These are phyloP conservation scores for Cossypha niveicapilla DNA, from an alignment of 2,797 vertebrate species.

Conservation along the genomic window DNA sequence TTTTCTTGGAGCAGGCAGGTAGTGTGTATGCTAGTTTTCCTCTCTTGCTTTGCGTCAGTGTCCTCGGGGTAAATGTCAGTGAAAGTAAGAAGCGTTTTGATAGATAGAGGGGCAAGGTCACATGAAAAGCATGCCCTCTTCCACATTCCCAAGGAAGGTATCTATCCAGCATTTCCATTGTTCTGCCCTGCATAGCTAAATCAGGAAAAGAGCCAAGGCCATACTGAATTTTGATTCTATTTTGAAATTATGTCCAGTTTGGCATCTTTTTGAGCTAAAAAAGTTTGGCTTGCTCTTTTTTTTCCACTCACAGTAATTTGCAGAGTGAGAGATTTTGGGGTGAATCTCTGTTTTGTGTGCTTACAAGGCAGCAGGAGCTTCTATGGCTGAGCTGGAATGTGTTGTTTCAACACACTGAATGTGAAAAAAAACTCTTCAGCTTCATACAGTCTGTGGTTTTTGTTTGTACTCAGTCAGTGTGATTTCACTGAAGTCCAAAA, in stretches of 20 bases:
- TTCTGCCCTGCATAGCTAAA: not conserved
- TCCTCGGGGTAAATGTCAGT: conserved; percentile 17
- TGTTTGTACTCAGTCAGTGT: conserved; percentile 58
- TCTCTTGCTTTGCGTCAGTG: not conserved
- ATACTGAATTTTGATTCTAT: not conserved
- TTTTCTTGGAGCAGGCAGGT: not conserved
- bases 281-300: not conserved
- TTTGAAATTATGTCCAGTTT: not conserved
- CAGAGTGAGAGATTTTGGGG: not conserved
- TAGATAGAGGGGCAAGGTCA: conserved; percentile 22
- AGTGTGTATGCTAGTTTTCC: not conserved
- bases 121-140: not conserved
- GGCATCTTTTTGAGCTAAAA: not conserved
- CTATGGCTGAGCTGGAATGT: conserved; percentile 32
- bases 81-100: conserved; percentile 35
- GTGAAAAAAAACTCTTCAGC: conserved; percentile 7
- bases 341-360: conserved; percentile 11
- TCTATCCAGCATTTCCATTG: not conserved
- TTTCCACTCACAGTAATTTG: not conserved
- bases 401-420: conserved; percentile 55
- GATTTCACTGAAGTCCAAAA: conserved; percentile 45
- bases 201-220: not conserved
- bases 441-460: conserved; percentile 26
- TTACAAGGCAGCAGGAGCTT: not conserved
- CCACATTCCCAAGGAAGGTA: not conserved